These are phyloP conservation scores for Metridium senile DNA, from an alignment of 92 coral and sea anemone species.

Conservation along the genomic window DNA sequence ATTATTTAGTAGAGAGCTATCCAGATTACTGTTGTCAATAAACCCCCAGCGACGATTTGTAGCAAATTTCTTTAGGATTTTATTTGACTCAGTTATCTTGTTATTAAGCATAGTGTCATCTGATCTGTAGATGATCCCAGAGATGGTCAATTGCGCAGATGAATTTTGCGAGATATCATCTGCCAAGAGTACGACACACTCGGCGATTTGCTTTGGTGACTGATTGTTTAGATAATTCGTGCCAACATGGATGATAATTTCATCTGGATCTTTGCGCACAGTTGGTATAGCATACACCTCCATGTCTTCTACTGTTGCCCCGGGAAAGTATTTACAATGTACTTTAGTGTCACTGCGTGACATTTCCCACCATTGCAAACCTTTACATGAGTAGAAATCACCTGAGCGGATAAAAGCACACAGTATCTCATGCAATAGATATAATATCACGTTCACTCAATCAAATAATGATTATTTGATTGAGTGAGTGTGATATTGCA, in stretches of 20 bases:
- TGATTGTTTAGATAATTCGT: constrained; percentile 38
- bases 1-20: constrained; percentile 2
- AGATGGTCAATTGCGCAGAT: constrained; percentile 36
- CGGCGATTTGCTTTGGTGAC: constrained; percentile 28
- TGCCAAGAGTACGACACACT: constrained; percentile 26
- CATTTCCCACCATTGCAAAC: background rate
- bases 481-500: no score
- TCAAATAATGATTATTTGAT: no score
- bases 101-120: constrained; percentile 35
- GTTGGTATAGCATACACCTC: constrained; percentile 13
- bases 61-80: constrained; percentile 27
- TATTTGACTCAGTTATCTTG: constrained; percentile 31
- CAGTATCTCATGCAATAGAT: no score
- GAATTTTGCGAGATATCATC: constrained; percentile 33
- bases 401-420: no score
- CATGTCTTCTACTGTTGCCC: constrained; percentile 13
- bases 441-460: no score
- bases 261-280: constrained; percentile 23
- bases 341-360: background rate
- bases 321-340: background rate
- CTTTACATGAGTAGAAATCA: no score
- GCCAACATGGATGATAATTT: constrained; percentile 41
- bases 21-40: constrained; percentile 30
- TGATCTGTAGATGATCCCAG: constrained; percentile 39
- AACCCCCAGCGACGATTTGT: constrained; percentile 25